Percentiles rank a stretch among this genome's conserved stretches.
These are phyloP conservation scores for Nipponia nippon DNA, from an alignment of 2,113 vertebrate genomes.

Conservation along the genomic window DNA sequence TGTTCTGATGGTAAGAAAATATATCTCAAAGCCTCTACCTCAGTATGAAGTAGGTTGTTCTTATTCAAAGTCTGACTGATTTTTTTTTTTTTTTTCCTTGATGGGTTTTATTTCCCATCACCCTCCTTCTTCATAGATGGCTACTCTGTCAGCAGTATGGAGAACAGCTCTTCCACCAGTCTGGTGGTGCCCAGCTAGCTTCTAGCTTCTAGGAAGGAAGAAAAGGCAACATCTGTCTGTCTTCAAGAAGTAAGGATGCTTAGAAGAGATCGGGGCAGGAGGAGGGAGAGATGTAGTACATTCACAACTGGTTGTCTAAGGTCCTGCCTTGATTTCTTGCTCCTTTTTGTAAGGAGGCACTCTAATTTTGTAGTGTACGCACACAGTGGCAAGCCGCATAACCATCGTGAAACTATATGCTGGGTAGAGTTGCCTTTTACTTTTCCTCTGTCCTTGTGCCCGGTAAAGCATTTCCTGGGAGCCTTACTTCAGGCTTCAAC, in stretches of 20 bases:
- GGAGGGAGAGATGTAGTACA: neutral
- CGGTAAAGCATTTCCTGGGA: neutral
- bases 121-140: neutral
- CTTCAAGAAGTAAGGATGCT: neutral
- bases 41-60: neutral
- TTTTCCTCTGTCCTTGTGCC: fast-evolving
- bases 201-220: neutral
- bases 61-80: neutral
- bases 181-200: neutral
- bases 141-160: neutral
- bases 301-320: neutral
- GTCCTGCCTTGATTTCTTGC: neutral
- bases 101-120: neutral
- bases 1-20: neutral
- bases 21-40: neutral
- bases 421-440: neutral
- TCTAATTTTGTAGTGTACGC: neutral
- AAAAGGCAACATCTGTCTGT: neutral
- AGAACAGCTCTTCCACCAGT: neutral
- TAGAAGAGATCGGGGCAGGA: neutral
- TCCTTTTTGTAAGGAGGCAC: neutral
- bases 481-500: neutral
- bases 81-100: neutral
- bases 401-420: neutral
- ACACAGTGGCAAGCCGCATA: neutral